Evolutionary conservation across 1,140 invertebrate genomes (phyloP).

Genomic region (Helicoverpa armigera): DNA sequence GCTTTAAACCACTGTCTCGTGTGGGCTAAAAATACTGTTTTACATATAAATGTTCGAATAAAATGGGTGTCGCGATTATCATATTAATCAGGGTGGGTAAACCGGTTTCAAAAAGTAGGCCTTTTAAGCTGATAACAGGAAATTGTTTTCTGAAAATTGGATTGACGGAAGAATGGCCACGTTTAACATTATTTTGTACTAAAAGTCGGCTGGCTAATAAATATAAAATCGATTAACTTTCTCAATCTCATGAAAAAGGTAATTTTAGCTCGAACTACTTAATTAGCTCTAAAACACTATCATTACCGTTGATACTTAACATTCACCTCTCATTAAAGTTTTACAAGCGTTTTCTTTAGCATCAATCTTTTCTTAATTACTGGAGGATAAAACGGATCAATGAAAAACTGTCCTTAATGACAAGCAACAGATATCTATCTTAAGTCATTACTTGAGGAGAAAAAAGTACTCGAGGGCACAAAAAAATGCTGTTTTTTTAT

Average conservation of each 20-base stretch:
- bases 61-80: constrained; percentile 38
- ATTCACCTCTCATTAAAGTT: neutral
- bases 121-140: neutral
- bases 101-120: neutral
- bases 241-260: neutral
- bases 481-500: too few relatives aligned
- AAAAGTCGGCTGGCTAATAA: too few relatives aligned
- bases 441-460: neutral
- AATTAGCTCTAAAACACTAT: neutral
- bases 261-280: neutral
- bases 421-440: constrained; percentile 16
- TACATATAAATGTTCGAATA: constrained; percentile 45
- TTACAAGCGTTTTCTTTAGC: neutral
- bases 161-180: neutral
- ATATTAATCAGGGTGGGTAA: constrained; percentile 19
- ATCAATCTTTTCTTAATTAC: constrained; percentile 16
- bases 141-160: neutral
- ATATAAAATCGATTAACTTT: too few relatives aligned
- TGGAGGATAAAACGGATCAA: constrained; percentile 12
- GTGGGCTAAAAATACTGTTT: constrained; percentile 39
- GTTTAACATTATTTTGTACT: too few relatives aligned
- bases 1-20: constrained; percentile 33
- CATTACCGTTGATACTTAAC: neutral
- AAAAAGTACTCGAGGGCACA: too few relatives aligned
- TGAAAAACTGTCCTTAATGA: neutral